A percentile compares a stretch with the other conserved stretches of the same genome.
Conservation (phyloP, 2,797 vertebrate species). For the Platyrinchus mystaceus region DNA sequence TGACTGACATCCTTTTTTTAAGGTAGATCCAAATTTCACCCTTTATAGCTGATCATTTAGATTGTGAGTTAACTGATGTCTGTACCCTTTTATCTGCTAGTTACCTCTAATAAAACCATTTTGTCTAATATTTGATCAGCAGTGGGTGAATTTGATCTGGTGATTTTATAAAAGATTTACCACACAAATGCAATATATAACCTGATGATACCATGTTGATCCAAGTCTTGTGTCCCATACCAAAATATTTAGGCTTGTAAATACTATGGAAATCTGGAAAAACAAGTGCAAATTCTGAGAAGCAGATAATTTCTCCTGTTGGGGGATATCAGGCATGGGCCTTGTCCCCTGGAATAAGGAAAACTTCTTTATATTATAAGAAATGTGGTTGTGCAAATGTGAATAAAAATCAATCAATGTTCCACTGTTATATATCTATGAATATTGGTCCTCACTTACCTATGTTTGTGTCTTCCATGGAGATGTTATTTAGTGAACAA, state of each 20-base stretch:
- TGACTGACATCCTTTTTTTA: not conserved
- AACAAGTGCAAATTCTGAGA: not conserved
- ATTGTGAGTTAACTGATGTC: not conserved
- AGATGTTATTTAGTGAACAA: not conserved
- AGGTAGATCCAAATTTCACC: not conserved
- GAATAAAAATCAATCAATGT: not conserved
- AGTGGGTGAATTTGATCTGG: not conserved
- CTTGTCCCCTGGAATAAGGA: not conserved
- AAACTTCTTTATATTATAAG: not conserved
- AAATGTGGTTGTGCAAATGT: not conserved
- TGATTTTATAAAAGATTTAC: not conserved
- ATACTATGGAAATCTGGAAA: not conserved
- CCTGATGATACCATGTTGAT: not conserved
- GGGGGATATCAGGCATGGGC: not conserved
- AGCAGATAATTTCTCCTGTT: not conserved
- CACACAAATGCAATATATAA: rapidly evolving
- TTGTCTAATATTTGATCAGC: not conserved
- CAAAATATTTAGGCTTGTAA: not conserved
- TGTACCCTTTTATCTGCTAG: not conserved
- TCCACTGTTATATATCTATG: not conserved
- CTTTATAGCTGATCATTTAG: not conserved
- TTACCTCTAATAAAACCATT: not conserved
- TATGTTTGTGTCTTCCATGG: not conserved
- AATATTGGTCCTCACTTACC: not conserved
- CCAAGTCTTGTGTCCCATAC: not conserved